Conservation (phyloP, 2,797 vertebrate genomes). For the Mormyrops attenuatus region DNA sequence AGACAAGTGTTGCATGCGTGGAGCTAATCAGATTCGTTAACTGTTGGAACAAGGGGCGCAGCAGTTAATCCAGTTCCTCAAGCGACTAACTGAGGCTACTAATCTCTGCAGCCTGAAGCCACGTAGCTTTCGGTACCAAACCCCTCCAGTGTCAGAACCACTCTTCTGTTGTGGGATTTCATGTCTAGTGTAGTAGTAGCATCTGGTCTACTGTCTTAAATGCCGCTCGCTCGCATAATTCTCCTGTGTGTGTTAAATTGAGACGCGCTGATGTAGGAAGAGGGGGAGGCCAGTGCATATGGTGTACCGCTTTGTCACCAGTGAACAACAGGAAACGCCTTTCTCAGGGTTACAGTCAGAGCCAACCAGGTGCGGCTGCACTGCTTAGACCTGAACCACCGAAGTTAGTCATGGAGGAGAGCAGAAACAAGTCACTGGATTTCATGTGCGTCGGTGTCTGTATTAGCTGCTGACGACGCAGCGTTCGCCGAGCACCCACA, state of each 20-base stretch:
- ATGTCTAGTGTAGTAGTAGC: constrained; percentile 30
- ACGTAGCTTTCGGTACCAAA: constrained; percentile 36
- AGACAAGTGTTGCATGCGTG: constrained; percentile 20
- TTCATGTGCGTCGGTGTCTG: constrained; percentile 78
- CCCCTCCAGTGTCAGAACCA: constrained; percentile 1
- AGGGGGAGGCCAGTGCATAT: constrained; percentile 33
- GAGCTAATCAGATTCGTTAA: constrained; percentile 4
- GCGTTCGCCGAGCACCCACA: constrained; percentile 82
- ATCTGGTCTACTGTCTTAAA: constrained; percentile 34
- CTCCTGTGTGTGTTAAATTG: constrained; percentile 34
- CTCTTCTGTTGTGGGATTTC: constrained; percentile 20
- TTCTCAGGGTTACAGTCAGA: constrained; percentile 64
- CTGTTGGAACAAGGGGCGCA: constrained; percentile 9
- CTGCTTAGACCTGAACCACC: constrained; percentile 57
- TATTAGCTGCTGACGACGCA: constrained; percentile 76
- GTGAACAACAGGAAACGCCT: constrained; percentile 52
- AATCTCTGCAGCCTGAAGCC: constrained; percentile 40
- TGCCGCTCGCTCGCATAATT: constrained; percentile 27
- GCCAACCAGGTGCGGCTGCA: constrained; percentile 40
- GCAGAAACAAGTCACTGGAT: constrained; percentile 79
- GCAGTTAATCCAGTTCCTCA: constrained; percentile 20
- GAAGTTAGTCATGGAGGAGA: constrained; percentile 60
- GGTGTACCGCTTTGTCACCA: constrained; percentile 49
- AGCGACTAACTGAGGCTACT: constrained; percentile 23
- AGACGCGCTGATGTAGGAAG: constrained; percentile 32